Percentiles rank a stretch among this genome's conserved stretches.
phyloP scores from a whole-genome alignment of 2,888 invertebrate species.

The Heliconius charithonia region DNA sequence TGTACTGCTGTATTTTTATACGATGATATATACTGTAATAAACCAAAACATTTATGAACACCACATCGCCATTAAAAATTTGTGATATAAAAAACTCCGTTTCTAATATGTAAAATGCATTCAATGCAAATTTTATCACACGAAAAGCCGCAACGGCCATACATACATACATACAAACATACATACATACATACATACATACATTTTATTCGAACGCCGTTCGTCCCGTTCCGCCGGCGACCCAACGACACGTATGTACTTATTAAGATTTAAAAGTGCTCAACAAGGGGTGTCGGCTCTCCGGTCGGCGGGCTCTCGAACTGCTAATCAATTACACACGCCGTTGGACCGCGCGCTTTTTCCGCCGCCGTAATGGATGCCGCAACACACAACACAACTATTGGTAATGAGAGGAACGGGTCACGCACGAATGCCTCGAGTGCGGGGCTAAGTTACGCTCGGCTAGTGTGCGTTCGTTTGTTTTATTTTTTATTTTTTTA shows the following conservation, averaged over 20 bases:
- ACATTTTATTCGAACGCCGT: conserved; percentile 49
- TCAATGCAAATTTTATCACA: conserved; percentile 61
- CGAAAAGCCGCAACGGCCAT: conserved; percentile 52
- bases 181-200: conserved; percentile 43
- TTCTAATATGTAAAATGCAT: conserved; percentile 48
- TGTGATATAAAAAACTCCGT: conserved; percentile 11
- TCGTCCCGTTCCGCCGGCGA: conserved; percentile 55
- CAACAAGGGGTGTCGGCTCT: conserved; percentile 50
- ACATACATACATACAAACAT: conserved; percentile 34
- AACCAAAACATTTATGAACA: neutral
- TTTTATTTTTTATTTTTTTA: conserved; percentile 53
- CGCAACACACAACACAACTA: conserved; percentile 69
- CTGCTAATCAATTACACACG: conserved; percentile 81
- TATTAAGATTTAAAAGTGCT: conserved; percentile 65
- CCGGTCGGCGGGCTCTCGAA: conserved; percentile 69
- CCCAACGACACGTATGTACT: conserved; percentile 54
- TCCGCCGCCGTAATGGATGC: conserved; percentile 78
- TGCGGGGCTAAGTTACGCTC: conserved; percentile 62
- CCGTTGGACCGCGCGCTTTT: conserved; percentile 73
- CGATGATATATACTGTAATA: neutral
- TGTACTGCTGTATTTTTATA: neutral
- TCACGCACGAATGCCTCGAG: conserved; percentile 77
- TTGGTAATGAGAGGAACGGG: conserved; percentile 60
- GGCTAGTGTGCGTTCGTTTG: conserved; percentile 61
- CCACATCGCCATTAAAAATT: neutral